phyloP scores from a whole-genome alignment of 2,888 invertebrate genomes.

The Eledone cirrhosa region DNA sequence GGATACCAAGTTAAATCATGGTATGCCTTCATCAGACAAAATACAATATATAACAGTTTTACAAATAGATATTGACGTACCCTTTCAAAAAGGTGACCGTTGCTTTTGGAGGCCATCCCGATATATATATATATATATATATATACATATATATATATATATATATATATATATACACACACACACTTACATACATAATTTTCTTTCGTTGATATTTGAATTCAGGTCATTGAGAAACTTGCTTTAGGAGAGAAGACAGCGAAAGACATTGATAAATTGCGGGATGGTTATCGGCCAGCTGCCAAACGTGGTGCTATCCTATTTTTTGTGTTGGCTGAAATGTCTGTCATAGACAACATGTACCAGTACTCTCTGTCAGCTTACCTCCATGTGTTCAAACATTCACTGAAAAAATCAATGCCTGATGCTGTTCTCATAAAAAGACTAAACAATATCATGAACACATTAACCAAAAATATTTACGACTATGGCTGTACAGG shows the following conservation, averaged over 20 bases:
- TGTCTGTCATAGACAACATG: conserved; percentile 89
- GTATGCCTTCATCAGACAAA: no score
- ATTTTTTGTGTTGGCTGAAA: conserved; percentile 89
- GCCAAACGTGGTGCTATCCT: conserved; percentile 88
- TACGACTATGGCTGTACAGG: conserved; percentile 91
- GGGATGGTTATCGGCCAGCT: conserved; percentile 86
- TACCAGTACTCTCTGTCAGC: conserved; percentile 90
- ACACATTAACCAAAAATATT: conserved; percentile 84
- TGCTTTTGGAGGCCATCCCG: no score
- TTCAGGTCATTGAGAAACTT: conserved; percentile 78
- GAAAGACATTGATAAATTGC: conserved; percentile 80
- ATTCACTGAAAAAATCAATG: conserved; percentile 82
- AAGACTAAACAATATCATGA: conserved; percentile 83
- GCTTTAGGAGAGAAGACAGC: conserved; percentile 80
- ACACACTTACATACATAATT: no score
- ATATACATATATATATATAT: no score
- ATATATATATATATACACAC: no score
- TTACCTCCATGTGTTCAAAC: conserved; percentile 85
- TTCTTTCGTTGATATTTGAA: background rate
- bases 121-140: no score
- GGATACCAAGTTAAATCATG: no score
- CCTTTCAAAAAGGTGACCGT: no score
- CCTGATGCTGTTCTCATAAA: conserved; percentile 81
- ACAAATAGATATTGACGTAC: no score
- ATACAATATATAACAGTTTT: no score